These are phyloP conservation scores for Rhyacichthys aspro DNA, from an alignment of 2,797 vertebrate species.

Conservation along the genomic window DNA sequence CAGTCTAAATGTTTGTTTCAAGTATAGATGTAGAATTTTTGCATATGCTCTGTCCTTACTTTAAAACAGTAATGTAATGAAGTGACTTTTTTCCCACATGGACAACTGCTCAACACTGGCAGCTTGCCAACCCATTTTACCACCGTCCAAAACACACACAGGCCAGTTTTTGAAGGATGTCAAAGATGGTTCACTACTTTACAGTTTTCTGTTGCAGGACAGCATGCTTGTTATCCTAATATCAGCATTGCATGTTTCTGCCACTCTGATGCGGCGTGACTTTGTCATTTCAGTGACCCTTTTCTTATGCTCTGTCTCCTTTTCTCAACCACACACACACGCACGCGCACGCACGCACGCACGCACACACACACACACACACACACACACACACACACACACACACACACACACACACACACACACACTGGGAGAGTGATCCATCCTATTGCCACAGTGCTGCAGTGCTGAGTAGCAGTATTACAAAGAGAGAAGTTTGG, in stretches of 20 bases:
- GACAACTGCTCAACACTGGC: slow-evolving; percentile 51
- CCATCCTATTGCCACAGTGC: slow-evolving; percentile 67
- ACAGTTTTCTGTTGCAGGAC: slow-evolving; percentile 20
- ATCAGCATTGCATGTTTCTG: slow-evolving; percentile 45
- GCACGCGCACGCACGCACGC: no score
- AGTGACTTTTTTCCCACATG: slow-evolving; percentile 22
- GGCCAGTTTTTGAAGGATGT: slow-evolving; percentile 51
- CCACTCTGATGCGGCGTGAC: slow-evolving; percentile 60
- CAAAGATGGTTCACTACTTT: slow-evolving; percentile 34
- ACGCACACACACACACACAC: slow-evolving; percentile 24
- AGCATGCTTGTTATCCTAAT: slow-evolving; percentile 69
- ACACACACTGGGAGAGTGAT: slow-evolving; percentile 46
- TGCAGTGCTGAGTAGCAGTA: slow-evolving; percentile 74
- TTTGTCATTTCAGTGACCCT: slow-evolving; percentile 52
- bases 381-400: slow-evolving; percentile 25
- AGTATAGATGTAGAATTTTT: slow-evolving; percentile 34
- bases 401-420: slow-evolving; percentile 25
- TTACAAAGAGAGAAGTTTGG: slow-evolving; percentile 53
- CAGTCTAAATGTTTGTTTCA: slow-evolving; percentile 28
- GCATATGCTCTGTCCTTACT: slow-evolving; percentile 39
- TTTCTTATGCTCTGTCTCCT: slow-evolving; percentile 9
- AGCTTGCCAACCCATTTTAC: slow-evolving; percentile 54
- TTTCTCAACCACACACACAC: slow-evolving; percentile 31
- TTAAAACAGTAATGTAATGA: slow-evolving; percentile 41
- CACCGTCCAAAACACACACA: slow-evolving; percentile 49